Conservation (phyloP, 1,140 invertebrate species). For the Phortica variegata region DNA sequence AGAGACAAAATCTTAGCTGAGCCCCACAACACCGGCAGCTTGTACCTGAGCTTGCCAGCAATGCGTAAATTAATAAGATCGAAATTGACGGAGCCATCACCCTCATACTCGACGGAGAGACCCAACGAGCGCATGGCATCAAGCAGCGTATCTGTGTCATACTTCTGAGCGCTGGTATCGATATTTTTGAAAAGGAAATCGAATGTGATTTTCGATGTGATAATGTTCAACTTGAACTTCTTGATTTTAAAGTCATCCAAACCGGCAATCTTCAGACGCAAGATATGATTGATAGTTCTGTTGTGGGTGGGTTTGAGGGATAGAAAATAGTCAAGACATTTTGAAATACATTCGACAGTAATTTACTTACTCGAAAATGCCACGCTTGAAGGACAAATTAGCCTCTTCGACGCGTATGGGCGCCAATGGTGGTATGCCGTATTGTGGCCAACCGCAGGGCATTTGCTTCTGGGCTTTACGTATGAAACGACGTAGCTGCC, state of each 20-base stretch:
- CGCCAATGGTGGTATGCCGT: conserved; percentile 44
- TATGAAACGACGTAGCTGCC: conserved; percentile 46
- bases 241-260: conserved; percentile 42
- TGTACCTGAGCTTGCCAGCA: conserved; percentile 40
- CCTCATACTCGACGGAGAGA: conserved; percentile 46
- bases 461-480: conserved; percentile 46
- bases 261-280: conserved; percentile 42
- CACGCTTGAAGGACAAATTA: conserved; percentile 31
- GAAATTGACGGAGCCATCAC: conserved; percentile 35
- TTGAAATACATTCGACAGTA: no score
- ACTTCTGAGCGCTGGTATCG: conserved; percentile 37
- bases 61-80: conserved; percentile 42
- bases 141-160: conserved; percentile 45
- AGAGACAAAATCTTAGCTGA: conserved; percentile 47
- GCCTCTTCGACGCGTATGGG: conserved; percentile 36
- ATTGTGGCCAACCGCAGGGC: conserved; percentile 42
- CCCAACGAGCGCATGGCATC: conserved; percentile 44
- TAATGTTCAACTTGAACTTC: conserved; percentile 44
- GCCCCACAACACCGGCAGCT: conserved; percentile 47
- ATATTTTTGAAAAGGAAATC: conserved; percentile 43
- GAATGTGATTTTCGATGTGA: conserved; percentile 39
- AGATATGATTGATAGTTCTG: conserved; percentile 39
- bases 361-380: conserved; percentile 35
- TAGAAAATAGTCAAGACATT: no score
- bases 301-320: background rate